Evolutionary conservation across 2,888 invertebrate species (phyloP).

Genomic region (Philereme vetulata): DNA sequence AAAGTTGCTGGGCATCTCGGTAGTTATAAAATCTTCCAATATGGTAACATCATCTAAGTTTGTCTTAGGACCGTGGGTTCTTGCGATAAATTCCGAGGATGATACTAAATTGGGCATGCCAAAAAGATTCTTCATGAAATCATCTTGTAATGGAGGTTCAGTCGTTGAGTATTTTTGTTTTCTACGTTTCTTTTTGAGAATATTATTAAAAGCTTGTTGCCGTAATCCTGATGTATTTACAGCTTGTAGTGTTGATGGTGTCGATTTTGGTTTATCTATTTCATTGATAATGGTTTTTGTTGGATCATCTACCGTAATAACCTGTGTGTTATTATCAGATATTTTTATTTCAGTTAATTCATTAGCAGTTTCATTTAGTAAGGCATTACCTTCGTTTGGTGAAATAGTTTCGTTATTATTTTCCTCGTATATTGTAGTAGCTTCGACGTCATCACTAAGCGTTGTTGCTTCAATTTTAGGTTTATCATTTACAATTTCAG

Average conservation of each 20-base stretch:
- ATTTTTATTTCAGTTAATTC: conserved; percentile 1
- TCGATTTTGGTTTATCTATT: conserved; percentile 48
- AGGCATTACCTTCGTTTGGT: conserved; percentile 14
- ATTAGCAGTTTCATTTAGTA: conserved; percentile 6
- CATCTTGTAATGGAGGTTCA: conserved; percentile 63
- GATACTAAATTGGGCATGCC: conserved; percentile 68
- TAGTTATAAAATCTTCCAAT: conserved; percentile 67
- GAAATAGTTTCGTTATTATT: conserved; percentile 35
- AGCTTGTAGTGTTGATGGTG: conserved; percentile 47
- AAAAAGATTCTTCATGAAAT: conserved; percentile 61
- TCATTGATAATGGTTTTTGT: conserved; percentile 34
- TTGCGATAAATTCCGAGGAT: conserved; percentile 71
- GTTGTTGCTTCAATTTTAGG: conserved; percentile 45
- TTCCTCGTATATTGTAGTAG: conserved; percentile 28
- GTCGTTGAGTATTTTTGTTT: conserved; percentile 65
- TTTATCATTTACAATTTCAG: conserved; percentile 42
- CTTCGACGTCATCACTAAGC: conserved; percentile 26
- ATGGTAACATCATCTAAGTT: conserved; percentile 46
- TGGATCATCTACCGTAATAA: conserved; percentile 41
- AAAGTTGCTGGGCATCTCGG: conserved; percentile 47
- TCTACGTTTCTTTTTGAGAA: conserved; percentile 66
- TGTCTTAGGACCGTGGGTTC: conserved; percentile 56
- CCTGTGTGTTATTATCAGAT: conserved; percentile 37
- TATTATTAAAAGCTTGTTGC: conserved; percentile 64
- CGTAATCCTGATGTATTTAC: conserved; percentile 57